Evolutionary conservation across 2,888 invertebrate genomes (phyloP).

Genomic region (Meiosimyza decipiens): DNA sequence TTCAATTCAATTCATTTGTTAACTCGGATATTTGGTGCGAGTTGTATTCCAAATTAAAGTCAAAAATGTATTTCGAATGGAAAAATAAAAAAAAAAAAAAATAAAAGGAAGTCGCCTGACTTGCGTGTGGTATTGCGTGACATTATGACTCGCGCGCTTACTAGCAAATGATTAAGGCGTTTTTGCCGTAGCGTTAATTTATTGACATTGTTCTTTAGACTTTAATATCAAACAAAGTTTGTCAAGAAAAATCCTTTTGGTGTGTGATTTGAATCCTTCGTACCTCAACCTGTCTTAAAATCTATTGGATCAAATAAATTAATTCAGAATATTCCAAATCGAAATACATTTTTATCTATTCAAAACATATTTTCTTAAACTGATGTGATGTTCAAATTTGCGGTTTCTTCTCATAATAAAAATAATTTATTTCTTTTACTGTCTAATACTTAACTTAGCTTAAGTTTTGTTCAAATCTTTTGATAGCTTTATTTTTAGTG

Average conservation of each 20-base stretch:
- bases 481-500: conserved; percentile 17
- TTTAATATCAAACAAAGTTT: neutral
- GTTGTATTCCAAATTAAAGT: conserved; percentile 33
- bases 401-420: too few relatives aligned
- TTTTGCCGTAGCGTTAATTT: neutral
- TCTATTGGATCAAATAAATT: too few relatives aligned
- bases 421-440: too few relatives aligned
- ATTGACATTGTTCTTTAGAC: neutral
- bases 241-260: neutral
- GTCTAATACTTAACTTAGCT: neutral
- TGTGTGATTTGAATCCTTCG: too few relatives aligned
- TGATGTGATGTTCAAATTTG: too few relatives aligned
- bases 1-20: conserved; percentile 40
- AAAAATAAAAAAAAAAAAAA: neutral
- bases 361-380: too few relatives aligned
- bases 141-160: conserved; percentile 21
- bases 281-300: too few relatives aligned
- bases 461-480: conserved; percentile 34
- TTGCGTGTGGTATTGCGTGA: conserved; percentile 41
- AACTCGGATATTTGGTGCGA: conserved; percentile 23
- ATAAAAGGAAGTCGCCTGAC: conserved; percentile 3
- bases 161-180: neutral
- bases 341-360: too few relatives aligned
- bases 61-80: neutral
- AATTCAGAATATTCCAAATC: too few relatives aligned